Evolutionary conservation across 2,797 vertebrate genomes (phyloP), one percentile per base, ranked within the genome.

Genomic region (Pseudocheirus occidentalis): DNA sequence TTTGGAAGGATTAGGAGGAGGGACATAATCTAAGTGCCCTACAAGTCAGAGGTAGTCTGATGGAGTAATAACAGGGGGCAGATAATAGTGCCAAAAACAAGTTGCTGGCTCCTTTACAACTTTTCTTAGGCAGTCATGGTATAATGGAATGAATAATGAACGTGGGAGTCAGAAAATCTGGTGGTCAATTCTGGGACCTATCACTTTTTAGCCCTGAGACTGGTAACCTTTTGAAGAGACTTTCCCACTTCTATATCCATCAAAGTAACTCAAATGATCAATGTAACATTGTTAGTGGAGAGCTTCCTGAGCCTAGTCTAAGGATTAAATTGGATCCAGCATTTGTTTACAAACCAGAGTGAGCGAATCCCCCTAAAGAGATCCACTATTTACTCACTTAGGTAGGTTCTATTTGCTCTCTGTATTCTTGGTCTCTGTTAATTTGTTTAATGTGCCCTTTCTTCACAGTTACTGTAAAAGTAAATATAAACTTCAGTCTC

Each of bases 271-370:
- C 21, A 87, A 50, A 87, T 46, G 21, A 87, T 7, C 40, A 24
- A 24, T 0, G 4, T 14, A 34, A 34, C 14, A 24, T 7, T 34
- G 0, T 46, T 46, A 46, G 40, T 81, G 10, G 40, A 46, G 73
- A 46, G 9, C 24, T 87, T 46, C 40, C 40, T 46, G 40, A 46
- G 6, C 24, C n/a, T 81, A 40, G 18, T 46, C 7, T 81, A 81
- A 81, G 18, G 91, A 93, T 90, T 2, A 92, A 40, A 2, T 58
- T 91, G 92, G 5, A 57, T 62, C 90, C 91, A 31, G 0, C 50
- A 50, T 91, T 90, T 92, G 10, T 55, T 55, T 92, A 92, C 81
- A 29, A 90, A 91, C 50, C 11, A 91, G 73, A 94, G 92, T 90
- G 10, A 62, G 56, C 34, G 57, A 27, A 94, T 93, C 34, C 57